phyloP scores from a whole-genome alignment of 2,888 invertebrate species.

The Pachliopta kotzebuea region DNA sequence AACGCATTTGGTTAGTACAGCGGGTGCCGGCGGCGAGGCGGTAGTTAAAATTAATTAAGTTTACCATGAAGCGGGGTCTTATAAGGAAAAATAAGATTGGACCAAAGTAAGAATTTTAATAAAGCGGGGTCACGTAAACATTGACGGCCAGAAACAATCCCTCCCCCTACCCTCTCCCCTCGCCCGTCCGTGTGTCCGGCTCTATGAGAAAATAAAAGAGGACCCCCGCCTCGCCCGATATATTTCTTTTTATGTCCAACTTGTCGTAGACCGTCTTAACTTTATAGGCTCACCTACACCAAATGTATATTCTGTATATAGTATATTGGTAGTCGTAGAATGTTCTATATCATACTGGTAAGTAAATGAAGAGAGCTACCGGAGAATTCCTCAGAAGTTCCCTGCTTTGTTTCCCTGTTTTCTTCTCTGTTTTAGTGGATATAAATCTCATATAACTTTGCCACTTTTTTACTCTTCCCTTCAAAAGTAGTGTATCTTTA shows the following conservation, averaged over 20 bases:
- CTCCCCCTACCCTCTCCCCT: no score
- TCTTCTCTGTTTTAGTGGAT: no score
- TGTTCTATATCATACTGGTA: no score
- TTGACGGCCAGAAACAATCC: constrained; percentile 48
- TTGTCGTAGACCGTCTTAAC: constrained; percentile 34
- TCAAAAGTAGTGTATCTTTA: no score
- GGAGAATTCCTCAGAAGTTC: no score
- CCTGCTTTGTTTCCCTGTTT: no score
- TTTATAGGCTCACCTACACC: constrained; percentile 31
- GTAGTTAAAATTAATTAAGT: constrained; percentile 68
- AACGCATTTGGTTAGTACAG: constrained; percentile 29
- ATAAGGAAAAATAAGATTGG: constrained; percentile 56
- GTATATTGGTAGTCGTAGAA: no score
- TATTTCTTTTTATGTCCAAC: constrained; percentile 45
- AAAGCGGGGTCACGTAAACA: constrained; percentile 72
- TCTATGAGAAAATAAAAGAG: constrained; percentile 21
- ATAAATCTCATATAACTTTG: no score
- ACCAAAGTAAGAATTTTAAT: constrained; percentile 70
- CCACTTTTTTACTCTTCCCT: no score
- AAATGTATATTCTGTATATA: no score
- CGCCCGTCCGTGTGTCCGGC: constrained; percentile 31
- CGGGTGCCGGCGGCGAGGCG: no score
- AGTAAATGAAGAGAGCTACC: no score
- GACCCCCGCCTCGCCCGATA: constrained; percentile 36
- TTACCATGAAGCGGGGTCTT: constrained; percentile 45